Conservation (phyloP, 2,888 invertebrate genomes). For the Euphydryas editha region DNA sequence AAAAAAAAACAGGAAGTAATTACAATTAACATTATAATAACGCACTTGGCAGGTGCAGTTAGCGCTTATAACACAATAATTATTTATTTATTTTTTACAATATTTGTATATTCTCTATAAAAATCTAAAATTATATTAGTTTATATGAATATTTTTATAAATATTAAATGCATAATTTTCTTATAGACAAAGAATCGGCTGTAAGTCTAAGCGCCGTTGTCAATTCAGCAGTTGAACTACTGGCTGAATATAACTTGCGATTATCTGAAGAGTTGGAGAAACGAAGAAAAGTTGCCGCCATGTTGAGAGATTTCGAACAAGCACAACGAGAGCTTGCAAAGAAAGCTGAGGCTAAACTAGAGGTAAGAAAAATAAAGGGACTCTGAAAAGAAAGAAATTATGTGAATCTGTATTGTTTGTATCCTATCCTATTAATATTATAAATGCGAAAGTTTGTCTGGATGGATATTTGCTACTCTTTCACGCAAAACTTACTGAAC, state of each 20-base stretch:
- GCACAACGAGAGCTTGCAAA: constrained; percentile 93
- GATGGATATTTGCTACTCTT: background rate
- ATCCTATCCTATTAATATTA: too few relatives aligned
- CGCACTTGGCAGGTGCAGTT: too few relatives aligned
- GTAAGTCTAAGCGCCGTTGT: constrained; percentile 91
- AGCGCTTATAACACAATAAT: too few relatives aligned
- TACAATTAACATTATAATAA: too few relatives aligned
- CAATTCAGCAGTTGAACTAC: constrained; percentile 92
- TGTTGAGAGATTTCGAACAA: constrained; percentile 94
- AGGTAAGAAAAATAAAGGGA: constrained; percentile 87
- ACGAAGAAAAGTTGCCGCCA: constrained; percentile 91
- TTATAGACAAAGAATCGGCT: constrained; percentile 90
- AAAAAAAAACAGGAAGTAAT: too few relatives aligned
- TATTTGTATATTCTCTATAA: too few relatives aligned
- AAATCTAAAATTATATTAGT: too few relatives aligned
- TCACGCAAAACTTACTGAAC: too few relatives aligned
- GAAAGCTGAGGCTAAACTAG: constrained; percentile 93
- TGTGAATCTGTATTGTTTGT: too few relatives aligned
- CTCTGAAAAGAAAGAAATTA: too few relatives aligned
- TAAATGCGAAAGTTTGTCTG: too few relatives aligned
- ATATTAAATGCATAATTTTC: background rate
- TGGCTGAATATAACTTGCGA: constrained; percentile 95
- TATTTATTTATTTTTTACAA: too few relatives aligned
- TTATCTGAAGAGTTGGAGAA: constrained; percentile 95
- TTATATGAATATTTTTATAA: background rate